Base-by-base conservation (phyloP, 1,140 invertebrate genomes). In the Drosophila sp. region DNA sequence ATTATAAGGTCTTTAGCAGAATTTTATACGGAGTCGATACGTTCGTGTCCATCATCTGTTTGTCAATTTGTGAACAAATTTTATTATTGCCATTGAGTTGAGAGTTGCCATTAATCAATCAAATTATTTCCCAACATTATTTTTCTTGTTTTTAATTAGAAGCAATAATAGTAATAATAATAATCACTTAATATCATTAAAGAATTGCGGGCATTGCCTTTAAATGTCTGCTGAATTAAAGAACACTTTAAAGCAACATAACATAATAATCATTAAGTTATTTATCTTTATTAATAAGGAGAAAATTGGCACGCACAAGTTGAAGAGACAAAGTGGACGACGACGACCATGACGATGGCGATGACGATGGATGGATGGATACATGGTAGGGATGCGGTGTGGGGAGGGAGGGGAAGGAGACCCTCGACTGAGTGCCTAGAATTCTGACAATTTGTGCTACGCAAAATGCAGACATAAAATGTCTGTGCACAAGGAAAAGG, bases 221-320 rank as follows among this genome's bases (percentile, higher is more conserved):
- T 70, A 67, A 89, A 75, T 72, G 73, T 78, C 84, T 84, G 70
- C 44, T 50, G 60, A 87, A 87, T 87, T 78, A 89, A 89, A 84
- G 83, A 89, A 84, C 84, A 89, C 84, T 89, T 89, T 89, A 71
- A 89, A 71, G 44, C 44, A 50, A 50, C 44, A 50, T 50, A 50
- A 50, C 80, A 77, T 76, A 75, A 89, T 84, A 89, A 84, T 84
- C 84, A 89, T 89, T 89, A 89, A 89, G 84, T 89, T 89, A 89
- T 89, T 89, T 89, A 89, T 89, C 85, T 89, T 89, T 89, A 89
- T 89, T 89, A 89, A 89, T 89, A 89, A 89, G 80, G 71, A 87
- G 85, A 77, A 89, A 89, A 89, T 89, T 89, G 84, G 84, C 84
- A 84, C 85, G 84, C 85, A 89, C 84, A 85, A 80, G 82, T 71